Percentiles rank a stretch among this genome's conserved stretches.
Evolutionary conservation across 2,797 vertebrate genomes (phyloP).

Genomic region (Microctenopoma lineatum): DNA sequence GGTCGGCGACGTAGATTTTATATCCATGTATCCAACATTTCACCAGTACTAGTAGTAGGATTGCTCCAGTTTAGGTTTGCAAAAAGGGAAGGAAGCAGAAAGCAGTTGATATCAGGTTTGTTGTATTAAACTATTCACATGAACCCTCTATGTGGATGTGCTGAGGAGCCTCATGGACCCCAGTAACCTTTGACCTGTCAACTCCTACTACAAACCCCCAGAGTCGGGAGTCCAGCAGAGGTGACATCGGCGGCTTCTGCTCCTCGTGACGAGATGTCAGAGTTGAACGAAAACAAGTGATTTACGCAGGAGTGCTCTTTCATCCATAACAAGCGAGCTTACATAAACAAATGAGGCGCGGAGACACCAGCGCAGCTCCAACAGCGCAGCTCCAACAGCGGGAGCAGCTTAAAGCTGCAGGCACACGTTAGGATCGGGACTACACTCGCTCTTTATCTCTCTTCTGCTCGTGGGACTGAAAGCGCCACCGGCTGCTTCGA

Average conservation of each 20-base stretch:
- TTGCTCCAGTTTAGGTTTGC: conserved; percentile 13
- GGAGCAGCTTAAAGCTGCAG: conserved; percentile 24
- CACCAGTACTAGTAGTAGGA: neutral
- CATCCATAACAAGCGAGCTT: conserved; percentile 33
- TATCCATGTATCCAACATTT: neutral
- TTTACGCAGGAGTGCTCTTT: conserved; percentile 39
- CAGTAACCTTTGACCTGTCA: no score
- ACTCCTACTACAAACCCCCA: neutral
- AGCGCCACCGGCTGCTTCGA: conserved; percentile 27
- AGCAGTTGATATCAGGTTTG: neutral
- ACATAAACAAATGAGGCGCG: conserved; percentile 55
- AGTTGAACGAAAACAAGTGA: conserved; percentile 58
- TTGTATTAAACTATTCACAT: neutral
- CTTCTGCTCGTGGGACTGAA: conserved; percentile 3
- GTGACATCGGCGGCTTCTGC: conserved; percentile 22
- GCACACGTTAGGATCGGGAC: conserved; percentile 19
- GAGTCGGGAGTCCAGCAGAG: conserved; percentile 10
- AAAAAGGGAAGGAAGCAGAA: neutral
- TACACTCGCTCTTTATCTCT: conserved; percentile 13
- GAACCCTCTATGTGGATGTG: no score
- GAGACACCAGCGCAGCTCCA: conserved; percentile 44
- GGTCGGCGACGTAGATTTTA: conserved; percentile 18
- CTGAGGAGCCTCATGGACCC: neutral
- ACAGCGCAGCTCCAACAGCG: no score
- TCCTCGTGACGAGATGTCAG: conserved; percentile 34